Evolutionary conservation across 2,888 invertebrate genomes (phyloP), one percentile per base, ranked within the genome.

Genomic region (Epirrhoe alternata): DNA sequence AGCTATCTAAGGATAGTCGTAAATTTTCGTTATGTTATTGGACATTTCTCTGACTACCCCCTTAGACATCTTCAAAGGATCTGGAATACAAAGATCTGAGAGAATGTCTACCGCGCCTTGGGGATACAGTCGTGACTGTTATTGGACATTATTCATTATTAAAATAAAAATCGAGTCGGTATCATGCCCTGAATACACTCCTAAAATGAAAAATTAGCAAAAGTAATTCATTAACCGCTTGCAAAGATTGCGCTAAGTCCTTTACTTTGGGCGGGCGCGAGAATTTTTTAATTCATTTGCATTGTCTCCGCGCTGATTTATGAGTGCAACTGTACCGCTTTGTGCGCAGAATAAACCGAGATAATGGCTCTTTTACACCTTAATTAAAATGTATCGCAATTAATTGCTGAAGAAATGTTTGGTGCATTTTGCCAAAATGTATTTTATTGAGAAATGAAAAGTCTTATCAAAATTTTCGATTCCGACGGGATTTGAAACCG

Each of bases 281-380:
- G 90, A 86, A 92, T 89, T 92, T 92, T 92, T 92, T 92, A 92
- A 92, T 91, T 90, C 88, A 88, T 92, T 92, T 88, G 86, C 88
- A 88, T 90, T 91, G 93, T 92, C 90, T 87, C 77, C 69, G 55
- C 71, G 69, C 82, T 92, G 92, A 92, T 92, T 92, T 92, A 92
- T 86, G 83, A 74, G 68, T 73, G 68, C 73, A 75, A 80, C 68
- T 76, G 74, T 71, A 74, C 72, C 70, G 66, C 73, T 70, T 69
- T 73, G 3, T 24, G 74, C 73, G 78, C 80, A 83, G 86, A 87
- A 88, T 87, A 87, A 77, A 84, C 85, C 76, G 79, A 86, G 89
- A 90, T 92, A 92, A 92, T 90, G 86, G 86, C 78, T 79, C 77
- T 88, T 88, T 89, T 89, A 89, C 89, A 87, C 87, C 86, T 87